These are phyloP conservation scores for Danio kyathit DNA, from an alignment of 2,797 vertebrate genomes.

Conservation along the genomic window DNA sequence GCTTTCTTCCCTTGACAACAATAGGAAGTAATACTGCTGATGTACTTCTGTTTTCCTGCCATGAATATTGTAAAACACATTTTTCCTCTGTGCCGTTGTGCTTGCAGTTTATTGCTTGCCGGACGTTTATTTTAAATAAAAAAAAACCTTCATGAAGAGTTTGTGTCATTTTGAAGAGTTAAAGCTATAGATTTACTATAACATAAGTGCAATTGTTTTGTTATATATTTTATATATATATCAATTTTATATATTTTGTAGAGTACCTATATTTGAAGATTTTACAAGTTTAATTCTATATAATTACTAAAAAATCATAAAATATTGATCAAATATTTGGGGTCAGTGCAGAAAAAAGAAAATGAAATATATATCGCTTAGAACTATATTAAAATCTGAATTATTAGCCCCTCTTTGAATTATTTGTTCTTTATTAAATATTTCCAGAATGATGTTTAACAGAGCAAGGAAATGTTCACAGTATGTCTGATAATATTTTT, in stretches of 20 bases:
- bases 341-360: too few relatives aligned
- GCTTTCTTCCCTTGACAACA: not conserved
- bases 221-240: too few relatives aligned
- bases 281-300: too few relatives aligned
- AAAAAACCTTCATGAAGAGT: not conserved
- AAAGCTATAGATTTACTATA: slow-evolving; percentile 29
- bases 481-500: too few relatives aligned
- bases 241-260: not conserved
- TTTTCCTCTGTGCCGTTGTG: not conserved
- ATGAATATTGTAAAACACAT: slow-evolving; percentile 6
- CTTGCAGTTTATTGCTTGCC: slow-evolving; percentile 7
- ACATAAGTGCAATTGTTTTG: not conserved
- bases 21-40: slow-evolving; percentile 15
- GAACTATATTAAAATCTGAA: too few relatives aligned
- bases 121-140: slow-evolving; percentile 1
- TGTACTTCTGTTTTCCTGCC: not conserved
- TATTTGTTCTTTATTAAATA: too few relatives aligned
- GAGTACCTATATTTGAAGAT: too few relatives aligned
- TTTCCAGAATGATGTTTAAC: too few relatives aligned
- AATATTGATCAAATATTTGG: not conserved
- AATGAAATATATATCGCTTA: too few relatives aligned
- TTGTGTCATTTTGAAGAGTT: not conserved
- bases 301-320: too few relatives aligned
- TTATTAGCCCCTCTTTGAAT: too few relatives aligned
- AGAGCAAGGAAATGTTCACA: too few relatives aligned